phyloP scores from a whole-genome alignment of 1,140 invertebrate genomes.

The Anadara kagoshimensis region DNA sequence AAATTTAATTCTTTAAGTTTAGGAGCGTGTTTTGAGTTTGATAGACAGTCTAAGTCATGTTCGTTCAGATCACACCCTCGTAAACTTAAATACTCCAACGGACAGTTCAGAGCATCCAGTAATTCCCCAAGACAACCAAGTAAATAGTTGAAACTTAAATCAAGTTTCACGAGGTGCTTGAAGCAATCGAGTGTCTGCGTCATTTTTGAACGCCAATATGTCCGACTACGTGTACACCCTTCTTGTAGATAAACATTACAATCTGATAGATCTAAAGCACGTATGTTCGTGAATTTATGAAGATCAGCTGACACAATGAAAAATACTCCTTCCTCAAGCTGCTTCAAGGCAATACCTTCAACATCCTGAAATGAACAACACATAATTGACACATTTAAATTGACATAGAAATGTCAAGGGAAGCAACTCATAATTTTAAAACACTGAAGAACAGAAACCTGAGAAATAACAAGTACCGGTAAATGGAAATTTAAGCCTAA shows the following conservation, averaged over 20 bases:
- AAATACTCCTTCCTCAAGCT: slow-evolving; percentile 59
- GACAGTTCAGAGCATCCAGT: slow-evolving; percentile 44
- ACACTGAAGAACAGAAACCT: not conserved
- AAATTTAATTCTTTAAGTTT: slow-evolving; percentile 56
- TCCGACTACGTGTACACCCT: slow-evolving; percentile 53
- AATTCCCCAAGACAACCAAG: slow-evolving; percentile 59
- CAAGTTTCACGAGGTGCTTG: slow-evolving; percentile 43
- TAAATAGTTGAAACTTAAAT: slow-evolving; percentile 59
- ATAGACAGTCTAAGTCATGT: slow-evolving; percentile 46
- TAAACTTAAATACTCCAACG: slow-evolving; percentile 55
- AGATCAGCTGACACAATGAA: slow-evolving; percentile 47
- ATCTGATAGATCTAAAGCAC: slow-evolving; percentile 54
- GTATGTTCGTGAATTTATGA: slow-evolving; percentile 48
- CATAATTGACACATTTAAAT: no score
- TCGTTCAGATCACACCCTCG: slow-evolving; percentile 59
- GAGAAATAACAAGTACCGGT: no score
- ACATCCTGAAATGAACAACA: slow-evolving; percentile 39
- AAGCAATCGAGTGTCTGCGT: slow-evolving; percentile 36
- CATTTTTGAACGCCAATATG: slow-evolving; percentile 37
- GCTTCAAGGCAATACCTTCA: slow-evolving; percentile 55
- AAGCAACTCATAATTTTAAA: no score
- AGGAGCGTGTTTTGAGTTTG: slow-evolving; percentile 50
- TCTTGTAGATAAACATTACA: slow-evolving; percentile 62
- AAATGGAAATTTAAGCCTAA: no score
- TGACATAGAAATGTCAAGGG: no score